Conservation (phyloP, 2,113 vertebrate species). For the Marmota monax region DNA sequence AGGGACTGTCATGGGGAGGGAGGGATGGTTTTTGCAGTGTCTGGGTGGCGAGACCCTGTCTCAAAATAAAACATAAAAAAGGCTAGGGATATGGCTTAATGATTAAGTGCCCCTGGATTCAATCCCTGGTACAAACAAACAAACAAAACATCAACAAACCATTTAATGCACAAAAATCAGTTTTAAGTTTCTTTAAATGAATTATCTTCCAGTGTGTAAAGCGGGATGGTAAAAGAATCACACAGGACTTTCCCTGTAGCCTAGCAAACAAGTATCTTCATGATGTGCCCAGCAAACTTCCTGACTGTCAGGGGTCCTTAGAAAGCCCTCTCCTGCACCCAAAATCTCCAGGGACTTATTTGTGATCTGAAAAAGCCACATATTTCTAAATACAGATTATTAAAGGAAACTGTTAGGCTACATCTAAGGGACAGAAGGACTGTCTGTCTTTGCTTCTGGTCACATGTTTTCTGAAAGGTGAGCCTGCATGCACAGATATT, state of each 20-base stretch:
- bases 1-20: background rate
- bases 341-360: too few species aligned
- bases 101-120: too few species aligned
- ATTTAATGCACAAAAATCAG: background rate
- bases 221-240: rapidly evolving
- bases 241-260: background rate
- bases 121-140: too few species aligned
- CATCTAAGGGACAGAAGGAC: rapidly evolving
- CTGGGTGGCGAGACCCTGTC: background rate
- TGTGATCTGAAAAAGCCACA: background rate
- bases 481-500: rapidly evolving
- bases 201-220: rapidly evolving
- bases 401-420: background rate
- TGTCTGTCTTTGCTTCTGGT: rapidly evolving
- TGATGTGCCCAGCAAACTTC: rapidly evolving
- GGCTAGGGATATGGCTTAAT: too few species aligned
- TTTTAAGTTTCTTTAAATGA: background rate
- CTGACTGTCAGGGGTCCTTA: rapidly evolving
- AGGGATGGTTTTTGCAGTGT: background rate
- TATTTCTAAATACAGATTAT: background rate
- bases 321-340: background rate
- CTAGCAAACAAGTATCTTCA: too few species aligned
- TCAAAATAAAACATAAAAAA: too few species aligned
- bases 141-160: too few species aligned
- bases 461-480: rapidly evolving